phyloP scores from a whole-genome alignment of 2,888 invertebrate species.

The Melikaiella ostensackeni region DNA sequence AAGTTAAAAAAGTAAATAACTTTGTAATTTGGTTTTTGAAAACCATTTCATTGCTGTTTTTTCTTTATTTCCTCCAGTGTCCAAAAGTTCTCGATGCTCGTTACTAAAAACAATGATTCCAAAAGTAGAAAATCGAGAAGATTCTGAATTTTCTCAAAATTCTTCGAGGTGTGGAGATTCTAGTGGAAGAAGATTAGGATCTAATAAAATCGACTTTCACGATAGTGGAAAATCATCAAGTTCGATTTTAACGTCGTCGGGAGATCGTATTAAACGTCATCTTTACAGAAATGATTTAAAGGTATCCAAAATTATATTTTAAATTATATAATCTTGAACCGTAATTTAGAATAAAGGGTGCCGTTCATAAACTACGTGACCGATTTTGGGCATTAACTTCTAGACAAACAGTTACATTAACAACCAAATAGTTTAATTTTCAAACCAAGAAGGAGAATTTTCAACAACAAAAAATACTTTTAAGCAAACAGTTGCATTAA shows the following conservation, averaged over 20 bases:
- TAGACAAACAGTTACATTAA: too few relatives aligned
- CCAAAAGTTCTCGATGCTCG: background rate
- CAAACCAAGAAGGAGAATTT: too few relatives aligned
- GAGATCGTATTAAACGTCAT: background rate
- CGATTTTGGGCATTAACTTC: too few relatives aligned
- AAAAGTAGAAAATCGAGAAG: background rate
- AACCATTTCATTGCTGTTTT: too few relatives aligned
- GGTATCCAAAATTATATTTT: background rate
- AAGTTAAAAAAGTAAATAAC: background rate
- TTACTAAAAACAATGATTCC: background rate
- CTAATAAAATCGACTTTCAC: background rate
- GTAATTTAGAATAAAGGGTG: background rate
- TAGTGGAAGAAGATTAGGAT: constrained; percentile 10
- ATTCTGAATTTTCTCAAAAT: background rate
- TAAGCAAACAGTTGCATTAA: too few relatives aligned
- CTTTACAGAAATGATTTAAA: constrained; percentile 1
- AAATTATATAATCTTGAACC: background rate
- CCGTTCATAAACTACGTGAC: too few relatives aligned
- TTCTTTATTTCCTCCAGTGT: background rate
- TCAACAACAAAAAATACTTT: too few relatives aligned
- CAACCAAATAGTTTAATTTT: too few relatives aligned
- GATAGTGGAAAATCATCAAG: background rate
- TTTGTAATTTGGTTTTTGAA: too few relatives aligned
- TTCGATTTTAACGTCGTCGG: background rate
- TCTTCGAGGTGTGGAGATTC: constrained; percentile 4